Evolutionary conservation across 2,888 invertebrate species (phyloP), one percentile per base, ranked within the genome.

Genomic region (Anarsia innoxiella): DNA sequence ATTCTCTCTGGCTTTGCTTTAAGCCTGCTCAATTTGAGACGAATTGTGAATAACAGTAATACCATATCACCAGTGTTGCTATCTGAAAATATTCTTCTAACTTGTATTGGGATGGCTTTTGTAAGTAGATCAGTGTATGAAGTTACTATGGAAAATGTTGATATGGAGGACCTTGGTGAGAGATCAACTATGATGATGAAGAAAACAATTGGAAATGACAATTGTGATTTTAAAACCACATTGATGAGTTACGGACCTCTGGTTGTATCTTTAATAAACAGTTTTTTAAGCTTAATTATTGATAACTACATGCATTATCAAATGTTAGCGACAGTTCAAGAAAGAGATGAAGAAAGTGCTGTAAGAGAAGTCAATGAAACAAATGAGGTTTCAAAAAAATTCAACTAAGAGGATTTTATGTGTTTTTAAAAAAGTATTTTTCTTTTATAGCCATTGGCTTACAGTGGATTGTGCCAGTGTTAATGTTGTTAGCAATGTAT

Each of bases 281-380:
- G 82, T 45, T 84, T 84, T 45, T 23, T 80, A 6, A 77, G 67
- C 35, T 55, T 83, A 1, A 52, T 82, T 1, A 75, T 84, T 38
- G 75, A 83, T 39, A 82, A 82, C 49, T 83, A 79, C 39, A 66
- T 82, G 69, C 78, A 82, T 49, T 82, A 79, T 44, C 69, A 50
- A 54, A 70, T 77, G 59, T 41, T 80, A 19, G 47, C 53, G 9
- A 63, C 70, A 16, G 54, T 57, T 1, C 68, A 72, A 38, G 53
- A 45, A 14, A 61, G 60, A 39, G 69, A 74, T 37, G 65, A 73
- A 12, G 70, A 73, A 39, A 71, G 67, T 46, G 44, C 46, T 23
- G 72, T 82, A 0, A 57, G 61, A 36, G 63, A 67, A 37, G 44
- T 78, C 2, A 44, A 44, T 10, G 50, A 57, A 11, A 45, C 48